Percentiles rank a stretch among this genome's conserved stretches.
phyloP scores from a whole-genome alignment of 2,113 vertebrate genomes.

The Pollachius pollachius region DNA sequence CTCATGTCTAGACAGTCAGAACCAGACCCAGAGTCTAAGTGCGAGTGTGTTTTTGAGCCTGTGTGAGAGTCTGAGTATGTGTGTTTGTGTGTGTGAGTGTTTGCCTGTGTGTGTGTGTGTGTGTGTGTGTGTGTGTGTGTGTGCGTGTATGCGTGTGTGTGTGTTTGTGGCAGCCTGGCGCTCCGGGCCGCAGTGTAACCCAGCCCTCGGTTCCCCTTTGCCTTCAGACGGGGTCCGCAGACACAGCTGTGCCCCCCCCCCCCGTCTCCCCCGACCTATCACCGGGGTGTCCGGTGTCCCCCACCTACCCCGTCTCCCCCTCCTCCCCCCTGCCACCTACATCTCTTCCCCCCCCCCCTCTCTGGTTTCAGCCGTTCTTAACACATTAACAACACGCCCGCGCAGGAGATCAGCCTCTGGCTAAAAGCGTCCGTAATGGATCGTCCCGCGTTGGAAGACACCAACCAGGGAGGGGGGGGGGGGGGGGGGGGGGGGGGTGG shows the following conservation, averaged over 20 bases:
- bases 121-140: conserved; percentile 1
- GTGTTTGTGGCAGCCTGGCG: conserved; percentile 20
- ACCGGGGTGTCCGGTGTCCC: conserved; percentile 53
- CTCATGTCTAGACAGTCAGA: no score
- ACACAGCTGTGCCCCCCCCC: conserved; percentile 50
- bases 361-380: background rate
- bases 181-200: conserved; percentile 34
- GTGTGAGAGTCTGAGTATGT: no score
- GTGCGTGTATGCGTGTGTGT: conserved; percentile 3
- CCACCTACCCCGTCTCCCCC: conserved; percentile 22
- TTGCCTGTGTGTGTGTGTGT: no score
- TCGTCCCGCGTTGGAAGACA: no score
- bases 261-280: conserved; percentile 27
- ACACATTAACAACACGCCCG: background rate
- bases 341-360: conserved; percentile 38
- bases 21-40: no score
- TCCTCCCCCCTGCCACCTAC: conserved; percentile 40
- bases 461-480: no score
- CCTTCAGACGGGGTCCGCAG: conserved; percentile 48
- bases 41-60: no score
- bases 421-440: background rate
- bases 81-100: no score
- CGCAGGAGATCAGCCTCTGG: no score
- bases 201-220: conserved; percentile 38
- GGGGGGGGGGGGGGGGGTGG: no score